phyloP scores from a whole-genome alignment of 2,888 invertebrate genomes.

The Antitype chi region DNA sequence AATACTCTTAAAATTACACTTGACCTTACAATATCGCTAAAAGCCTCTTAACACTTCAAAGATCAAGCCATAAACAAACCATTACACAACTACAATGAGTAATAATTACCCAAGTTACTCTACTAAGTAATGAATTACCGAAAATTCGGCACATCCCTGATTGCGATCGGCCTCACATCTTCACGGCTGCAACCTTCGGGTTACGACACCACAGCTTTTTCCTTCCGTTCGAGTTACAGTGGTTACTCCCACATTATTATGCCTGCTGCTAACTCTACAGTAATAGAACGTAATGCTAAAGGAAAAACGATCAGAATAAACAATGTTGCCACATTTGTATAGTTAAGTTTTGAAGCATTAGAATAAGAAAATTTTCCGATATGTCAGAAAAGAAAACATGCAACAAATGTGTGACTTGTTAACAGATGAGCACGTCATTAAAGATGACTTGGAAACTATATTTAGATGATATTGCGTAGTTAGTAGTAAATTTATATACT shows the following conservation, averaged over 20 bases:
- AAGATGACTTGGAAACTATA: conserved; percentile 44
- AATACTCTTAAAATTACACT: conserved; percentile 13
- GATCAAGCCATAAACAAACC: conserved; percentile 39
- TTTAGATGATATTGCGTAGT: conserved; percentile 54
- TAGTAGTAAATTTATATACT: conserved; percentile 37
- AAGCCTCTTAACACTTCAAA: conserved; percentile 44
- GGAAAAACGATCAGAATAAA: conserved; percentile 59
- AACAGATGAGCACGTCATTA: conserved; percentile 37
- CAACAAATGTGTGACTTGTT: conserved; percentile 41
- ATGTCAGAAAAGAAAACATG: conserved; percentile 32
- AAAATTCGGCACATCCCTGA: conserved; percentile 68
- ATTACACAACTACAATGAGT: conserved; percentile 51
- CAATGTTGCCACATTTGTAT: conserved; percentile 29
- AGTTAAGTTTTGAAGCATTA: conserved; percentile 38
- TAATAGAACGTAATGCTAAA: conserved; percentile 68
- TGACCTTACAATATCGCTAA: conserved; percentile 39
- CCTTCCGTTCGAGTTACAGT: conserved; percentile 77
- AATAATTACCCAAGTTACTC: conserved; percentile 52
- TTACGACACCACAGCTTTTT: conserved; percentile 81
- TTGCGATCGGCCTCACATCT: conserved; percentile 74
- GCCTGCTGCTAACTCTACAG: conserved; percentile 56
- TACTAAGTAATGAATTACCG: conserved; percentile 51
- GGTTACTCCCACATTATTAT: conserved; percentile 64
- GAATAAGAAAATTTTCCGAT: conserved; percentile 22
- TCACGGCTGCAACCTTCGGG: conserved; percentile 72